Percentiles rank a stretch among this genome's conserved stretches.
Evolutionary conservation across 2,888 invertebrate genomes (phyloP).

Genomic region (Aporophyla nigra): DNA sequence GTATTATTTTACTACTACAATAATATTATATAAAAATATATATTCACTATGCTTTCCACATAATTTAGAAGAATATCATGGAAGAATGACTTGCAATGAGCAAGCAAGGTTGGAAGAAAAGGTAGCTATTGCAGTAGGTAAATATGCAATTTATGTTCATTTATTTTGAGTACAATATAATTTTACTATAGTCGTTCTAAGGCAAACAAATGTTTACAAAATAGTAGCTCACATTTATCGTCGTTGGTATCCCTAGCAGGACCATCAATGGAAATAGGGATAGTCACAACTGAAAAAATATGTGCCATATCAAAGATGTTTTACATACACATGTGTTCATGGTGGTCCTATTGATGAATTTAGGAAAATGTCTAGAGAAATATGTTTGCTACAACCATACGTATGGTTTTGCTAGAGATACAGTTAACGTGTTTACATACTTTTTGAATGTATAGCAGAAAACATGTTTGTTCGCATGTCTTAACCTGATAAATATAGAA

Average conservation of each 20-base stretch:
- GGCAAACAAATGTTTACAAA: not conserved
- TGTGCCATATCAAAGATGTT: not conserved
- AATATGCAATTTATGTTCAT: not conserved
- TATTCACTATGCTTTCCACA: constrained; percentile 10
- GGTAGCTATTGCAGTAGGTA: not conserved
- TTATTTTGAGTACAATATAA: not conserved
- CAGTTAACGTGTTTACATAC: not conserved
- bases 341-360: not conserved
- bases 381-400: not conserved
- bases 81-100: not conserved
- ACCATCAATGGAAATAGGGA: not conserved
- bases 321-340: too few species aligned
- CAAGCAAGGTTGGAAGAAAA: not conserved
- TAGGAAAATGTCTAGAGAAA: not conserved
- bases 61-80: not conserved
- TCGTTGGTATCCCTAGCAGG: not conserved
- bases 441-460: not conserved
- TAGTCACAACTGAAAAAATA: not conserved
- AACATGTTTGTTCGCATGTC: not conserved
- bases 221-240: not conserved
- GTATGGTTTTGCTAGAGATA: not conserved
- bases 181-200: not conserved
- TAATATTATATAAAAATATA: constrained; percentile 27
- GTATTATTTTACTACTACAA: constrained; percentile 6
- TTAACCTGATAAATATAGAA: not conserved